Evolutionary conservation across 2,113 vertebrate species (phyloP), one percentile per base, ranked within the genome.

Genomic region (Dermatemys mawii): DNA sequence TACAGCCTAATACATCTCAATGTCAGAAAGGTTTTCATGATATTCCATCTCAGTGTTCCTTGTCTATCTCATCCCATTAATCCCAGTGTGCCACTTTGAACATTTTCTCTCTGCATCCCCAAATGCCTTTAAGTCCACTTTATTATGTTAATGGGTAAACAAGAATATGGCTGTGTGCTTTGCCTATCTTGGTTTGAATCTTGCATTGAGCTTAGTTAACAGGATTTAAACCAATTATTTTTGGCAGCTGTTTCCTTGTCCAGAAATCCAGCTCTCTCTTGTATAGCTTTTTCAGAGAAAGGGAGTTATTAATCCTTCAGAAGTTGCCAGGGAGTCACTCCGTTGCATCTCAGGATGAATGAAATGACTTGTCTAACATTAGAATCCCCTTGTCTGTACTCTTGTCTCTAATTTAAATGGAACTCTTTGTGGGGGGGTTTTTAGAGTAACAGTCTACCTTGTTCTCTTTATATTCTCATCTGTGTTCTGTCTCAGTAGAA

Each of bases 191-290:
- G 0, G 0, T 88, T 81, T 92, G 57, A 90, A 85, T 97, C 92
- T 93, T 57, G 54, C 86, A 54, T 81, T 93, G 91, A 96, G 86
- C 86, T 97, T 97, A 87, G 91, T 92, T 87, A 94, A 73, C 32
- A 53, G 94, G 95, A 91, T 89, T 97, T 75, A 8, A 96, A 96
- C 78, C 83, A 95, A 87, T 93, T 94, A 96, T 94, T 90, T 90
- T 93, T 95, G 85, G 94, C 89, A 95, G 86, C 6, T 11, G 70
- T 86, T 93, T 70, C 41, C 86, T 92, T 95, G 92, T 95, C 83
- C 92, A 92, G 92, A 97, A 97, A 96, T 85, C 53, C 82, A 96
- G 79, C 73, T 94, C 92, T 87, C 85, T 46, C 88, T 55, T 94
- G 95, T 38, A 63, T 82, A 88, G 81, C 89, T 85, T 87, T 95